phyloP scores from a whole-genome alignment of 2,888 invertebrate genomes.

The Eulithis testata region DNA sequence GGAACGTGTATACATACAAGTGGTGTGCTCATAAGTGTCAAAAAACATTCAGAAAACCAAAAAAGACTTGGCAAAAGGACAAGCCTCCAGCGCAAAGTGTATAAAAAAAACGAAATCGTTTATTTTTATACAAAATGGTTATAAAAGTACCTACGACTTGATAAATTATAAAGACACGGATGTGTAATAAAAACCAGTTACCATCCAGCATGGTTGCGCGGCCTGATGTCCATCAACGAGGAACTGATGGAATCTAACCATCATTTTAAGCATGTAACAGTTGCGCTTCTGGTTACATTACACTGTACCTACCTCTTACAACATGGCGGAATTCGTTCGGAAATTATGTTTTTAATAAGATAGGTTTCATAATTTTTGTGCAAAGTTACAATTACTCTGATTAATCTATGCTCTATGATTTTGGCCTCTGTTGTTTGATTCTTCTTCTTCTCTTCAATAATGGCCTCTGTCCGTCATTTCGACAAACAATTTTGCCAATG shows the following conservation, averaged over 20 bases:
- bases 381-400: neutral
- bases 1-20: too few species aligned
- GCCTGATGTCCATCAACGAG: conserved; percentile 49
- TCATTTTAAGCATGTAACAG: conserved; percentile 38
- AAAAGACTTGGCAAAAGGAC: too few species aligned
- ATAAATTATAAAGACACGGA: conserved; percentile 30
- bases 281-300: conserved; percentile 43
- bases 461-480: too few species aligned
- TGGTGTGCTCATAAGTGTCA: too few species aligned
- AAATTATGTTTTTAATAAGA: conserved; percentile 14
- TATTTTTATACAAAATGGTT: too few species aligned
- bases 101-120: too few species aligned
- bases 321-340: conserved; percentile 18
- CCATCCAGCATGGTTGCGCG: conserved; percentile 34
- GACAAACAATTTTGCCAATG: too few species aligned
- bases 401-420: neutral
- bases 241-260: conserved; percentile 48
- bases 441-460: too few species aligned
- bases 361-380: conserved; percentile 1
- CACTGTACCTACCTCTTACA: conserved; percentile 27
- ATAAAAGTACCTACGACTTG: neutral
- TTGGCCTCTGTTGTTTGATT: conserved; percentile 1
- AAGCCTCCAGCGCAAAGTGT: too few species aligned
- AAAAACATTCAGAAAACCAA: too few species aligned
- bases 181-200: conserved; percentile 32